A percentile compares a stretch with the other conserved stretches of the same genome.
These are phyloP conservation scores for Sycophaga agraensis DNA, from an alignment of 1,140 invertebrate genomes.

Conservation along the genomic window DNA sequence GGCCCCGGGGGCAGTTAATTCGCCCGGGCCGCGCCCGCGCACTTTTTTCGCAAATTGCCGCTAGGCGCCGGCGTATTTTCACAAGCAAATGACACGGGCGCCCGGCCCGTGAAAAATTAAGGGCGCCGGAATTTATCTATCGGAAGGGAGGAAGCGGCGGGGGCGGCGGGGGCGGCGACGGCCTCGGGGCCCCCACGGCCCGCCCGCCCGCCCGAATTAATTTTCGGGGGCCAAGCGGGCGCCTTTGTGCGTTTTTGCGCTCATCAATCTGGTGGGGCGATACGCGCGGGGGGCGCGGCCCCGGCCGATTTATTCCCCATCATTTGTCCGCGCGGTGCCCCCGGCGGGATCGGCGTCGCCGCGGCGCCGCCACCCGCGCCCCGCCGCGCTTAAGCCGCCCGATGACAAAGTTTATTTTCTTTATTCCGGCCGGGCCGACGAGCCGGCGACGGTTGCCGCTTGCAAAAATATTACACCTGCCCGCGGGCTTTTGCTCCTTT, in stretches of 20 bases:
- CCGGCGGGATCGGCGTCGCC: not conserved
- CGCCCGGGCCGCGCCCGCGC: slow-evolving; percentile 23
- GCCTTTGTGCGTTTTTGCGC: slow-evolving; percentile 9
- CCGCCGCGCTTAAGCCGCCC: not conserved
- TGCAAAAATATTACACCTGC: slow-evolving; percentile 43
- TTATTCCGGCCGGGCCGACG: slow-evolving; percentile 34
- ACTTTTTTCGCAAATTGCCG: slow-evolving; percentile 41
- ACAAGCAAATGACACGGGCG: slow-evolving; percentile 42
- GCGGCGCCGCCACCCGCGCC: too few species aligned
- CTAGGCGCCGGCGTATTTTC: slow-evolving; percentile 42
- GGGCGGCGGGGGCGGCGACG: not conserved
- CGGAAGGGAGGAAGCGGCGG: not conserved
- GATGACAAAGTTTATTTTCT: slow-evolving; percentile 40
- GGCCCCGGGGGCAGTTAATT: slow-evolving; percentile 36
- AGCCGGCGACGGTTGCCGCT: slow-evolving; percentile 7
- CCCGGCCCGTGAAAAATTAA: slow-evolving; percentile 22
- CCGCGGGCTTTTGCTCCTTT: slow-evolving; percentile 12
- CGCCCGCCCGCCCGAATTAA: not conserved
- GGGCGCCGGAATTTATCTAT: slow-evolving; percentile 13
- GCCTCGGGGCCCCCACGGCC: not conserved
- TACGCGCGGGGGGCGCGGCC: too few species aligned
- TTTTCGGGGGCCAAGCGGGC: not conserved
- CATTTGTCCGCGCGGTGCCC: not conserved
- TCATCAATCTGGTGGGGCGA: not conserved
- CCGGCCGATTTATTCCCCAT: not conserved